phyloP scores from a whole-genome alignment of 2,888 invertebrate genomes.

The Pherbina coryleti region DNA sequence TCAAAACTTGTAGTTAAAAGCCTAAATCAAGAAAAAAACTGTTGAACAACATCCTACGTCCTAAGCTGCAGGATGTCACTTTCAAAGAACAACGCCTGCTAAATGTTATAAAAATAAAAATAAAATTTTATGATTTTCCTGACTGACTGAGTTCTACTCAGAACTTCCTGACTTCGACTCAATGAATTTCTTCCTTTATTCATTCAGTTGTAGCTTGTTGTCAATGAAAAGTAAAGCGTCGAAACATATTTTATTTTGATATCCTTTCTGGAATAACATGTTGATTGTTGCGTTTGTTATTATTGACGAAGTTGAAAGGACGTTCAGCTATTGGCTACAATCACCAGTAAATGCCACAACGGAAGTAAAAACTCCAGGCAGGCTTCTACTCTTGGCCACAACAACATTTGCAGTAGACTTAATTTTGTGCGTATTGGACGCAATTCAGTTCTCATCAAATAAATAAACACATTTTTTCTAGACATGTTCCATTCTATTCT shows the following conservation, averaged over 20 bases:
- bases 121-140: slow-evolving; percentile 47
- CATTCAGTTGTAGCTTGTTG: background rate
- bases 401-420: background rate
- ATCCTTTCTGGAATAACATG: background rate
- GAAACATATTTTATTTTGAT: slow-evolving; percentile 27
- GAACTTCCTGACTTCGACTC: background rate
- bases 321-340: background rate
- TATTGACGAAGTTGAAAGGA: no score
- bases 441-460: no score
- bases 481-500: no score
- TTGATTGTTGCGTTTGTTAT: background rate
- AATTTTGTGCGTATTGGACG: background rate
- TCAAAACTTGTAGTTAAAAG: background rate
- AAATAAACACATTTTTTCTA: no score
- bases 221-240: background rate
- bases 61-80: no score
- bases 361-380: slow-evolving; percentile 14
- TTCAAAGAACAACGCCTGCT: background rate
- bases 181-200: background rate
- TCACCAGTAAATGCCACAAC: background rate
- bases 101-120: slow-evolving; percentile 37
- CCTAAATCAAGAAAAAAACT: background rate
- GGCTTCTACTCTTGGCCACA: slow-evolving; percentile 7
- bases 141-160: background rate
- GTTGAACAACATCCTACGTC: background rate